Conservation (phyloP, 2,797 vertebrate species). For the Tamandua tetradactyla region DNA sequence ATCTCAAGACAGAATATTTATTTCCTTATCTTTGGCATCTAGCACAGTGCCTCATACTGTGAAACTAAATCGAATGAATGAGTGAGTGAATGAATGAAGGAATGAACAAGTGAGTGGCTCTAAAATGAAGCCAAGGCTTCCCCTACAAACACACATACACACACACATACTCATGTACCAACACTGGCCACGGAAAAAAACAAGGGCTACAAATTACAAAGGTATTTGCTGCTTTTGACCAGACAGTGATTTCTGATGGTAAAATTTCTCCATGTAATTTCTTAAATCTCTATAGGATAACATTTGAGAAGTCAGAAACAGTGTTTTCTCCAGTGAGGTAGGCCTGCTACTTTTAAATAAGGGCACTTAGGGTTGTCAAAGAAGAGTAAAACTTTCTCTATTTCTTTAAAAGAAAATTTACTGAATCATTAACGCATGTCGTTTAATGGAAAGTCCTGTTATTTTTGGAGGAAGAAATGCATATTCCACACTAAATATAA, state of each 20-base stretch:
- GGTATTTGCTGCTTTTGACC: background rate
- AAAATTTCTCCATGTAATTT: background rate
- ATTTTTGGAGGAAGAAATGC: constrained; percentile 74
- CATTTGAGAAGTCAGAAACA: background rate
- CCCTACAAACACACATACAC: too few species aligned
- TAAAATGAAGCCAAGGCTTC: background rate
- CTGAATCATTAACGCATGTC: constrained; percentile 50
- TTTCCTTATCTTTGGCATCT: background rate
- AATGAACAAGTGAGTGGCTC: too few species aligned
- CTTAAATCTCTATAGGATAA: background rate
- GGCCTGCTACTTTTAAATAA: constrained; percentile 63
- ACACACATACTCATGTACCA: too few species aligned
- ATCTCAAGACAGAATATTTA: background rate
- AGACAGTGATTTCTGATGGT: background rate
- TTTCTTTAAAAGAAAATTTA: constrained; percentile 70
- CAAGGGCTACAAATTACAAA: background rate
- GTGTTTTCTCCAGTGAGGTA: constrained; percentile 26
- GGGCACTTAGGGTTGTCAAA: constrained; percentile 57
- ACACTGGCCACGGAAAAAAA: background rate
- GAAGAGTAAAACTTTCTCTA: constrained; percentile 37
- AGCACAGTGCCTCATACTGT: background rate
- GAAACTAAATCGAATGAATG: background rate
- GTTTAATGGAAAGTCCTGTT: constrained; percentile 72
- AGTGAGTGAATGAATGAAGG: background rate
- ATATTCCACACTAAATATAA: constrained; percentile 70